Base-by-base conservation (phyloP, 2,113 vertebrate genomes). In the Numida meleagris region DNA sequence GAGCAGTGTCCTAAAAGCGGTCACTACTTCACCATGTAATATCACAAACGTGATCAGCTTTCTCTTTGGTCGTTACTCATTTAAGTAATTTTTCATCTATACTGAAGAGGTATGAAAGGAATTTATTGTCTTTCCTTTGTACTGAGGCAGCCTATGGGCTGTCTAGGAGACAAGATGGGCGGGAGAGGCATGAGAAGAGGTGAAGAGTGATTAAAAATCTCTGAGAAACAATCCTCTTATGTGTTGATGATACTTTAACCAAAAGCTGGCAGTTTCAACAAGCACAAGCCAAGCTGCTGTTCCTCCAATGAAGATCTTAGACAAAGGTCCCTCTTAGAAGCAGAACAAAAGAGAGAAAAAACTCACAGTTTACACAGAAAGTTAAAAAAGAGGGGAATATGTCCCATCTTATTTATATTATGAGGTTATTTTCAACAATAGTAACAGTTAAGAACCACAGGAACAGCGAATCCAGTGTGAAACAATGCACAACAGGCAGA, bases 201-300 rank as follows among this genome's bases (percentile, higher is more conserved):
- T 34, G 45, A 91, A 89, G 21, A 82, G 31, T 42, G 65, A 89
- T 34, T 79, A 82, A 46, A 82, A 63, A 76, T 63, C 43, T 85
- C 25, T 29, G 29, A 68, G 76, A 72, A 88, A 36, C 51, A 71
- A 18, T 50, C 14, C 42, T 62, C 34, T 82, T 80, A 55, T 72
- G 85, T 55, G 72, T 72, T 38, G 43, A 7, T 38, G 46, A 76
- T 14, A 21, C 33, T 79, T 72, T 82, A 80, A 79, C 5, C 42
- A 79, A 85, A 88, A 75, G 38, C 34, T 55, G 75, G 50, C 46
- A 55, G 51, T 75, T 82, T 82, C 42, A 92, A 76, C 48, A 70
- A 33, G 43, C 13, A 38, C 36, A 80, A 42, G 51, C 27, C 43
- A 86, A 33, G 24, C 24, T 65, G 38, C n/a, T 88, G 18, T 63